These are phyloP conservation scores for Tetraneura akinire DNA, from an alignment of 1,140 invertebrate genomes.

Conservation along the genomic window DNA sequence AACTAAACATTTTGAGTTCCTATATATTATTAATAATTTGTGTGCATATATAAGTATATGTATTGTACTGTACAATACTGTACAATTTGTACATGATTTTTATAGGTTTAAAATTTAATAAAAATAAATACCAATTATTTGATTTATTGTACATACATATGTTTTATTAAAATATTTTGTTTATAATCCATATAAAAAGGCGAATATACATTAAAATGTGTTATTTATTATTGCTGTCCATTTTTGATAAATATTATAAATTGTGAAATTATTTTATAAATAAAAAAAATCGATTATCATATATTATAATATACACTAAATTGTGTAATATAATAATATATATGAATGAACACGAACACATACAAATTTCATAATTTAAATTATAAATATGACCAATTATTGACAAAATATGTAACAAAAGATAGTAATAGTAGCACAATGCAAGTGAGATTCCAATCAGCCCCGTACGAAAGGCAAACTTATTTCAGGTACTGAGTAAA, in stretches of 20 bases:
- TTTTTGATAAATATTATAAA: not conserved
- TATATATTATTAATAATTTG: too few relatives aligned
- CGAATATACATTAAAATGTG: not conserved
- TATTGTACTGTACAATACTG: too few relatives aligned
- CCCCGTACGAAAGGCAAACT: conserved; percentile 51
- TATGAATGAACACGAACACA: not conserved
- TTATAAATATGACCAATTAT: not conserved
- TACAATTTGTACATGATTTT: too few relatives aligned
- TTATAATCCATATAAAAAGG: not conserved
- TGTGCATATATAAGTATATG: too few relatives aligned
- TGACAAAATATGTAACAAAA: conserved; percentile 8
- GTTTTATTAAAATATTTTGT: not conserved
- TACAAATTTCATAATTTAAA: too few relatives aligned
- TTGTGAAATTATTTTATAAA: not conserved
- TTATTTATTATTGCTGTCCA: too few relatives aligned
- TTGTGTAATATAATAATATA: not conserved
- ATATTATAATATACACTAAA: not conserved
- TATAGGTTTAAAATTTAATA: not conserved
- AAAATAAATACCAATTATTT: not conserved
- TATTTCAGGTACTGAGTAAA: conserved; percentile 49
- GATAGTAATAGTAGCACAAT: conserved; percentile 28
- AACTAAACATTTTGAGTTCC: too few relatives aligned
- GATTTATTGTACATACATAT: not conserved
- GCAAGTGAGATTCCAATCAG: not conserved
- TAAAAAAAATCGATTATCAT: not conserved